A percentile compares a stretch with the other conserved stretches of the same genome.
These are phyloP conservation scores for Ctenosaura bakeri DNA, from an alignment of 2,797 vertebrate genomes.

Conservation along the genomic window DNA sequence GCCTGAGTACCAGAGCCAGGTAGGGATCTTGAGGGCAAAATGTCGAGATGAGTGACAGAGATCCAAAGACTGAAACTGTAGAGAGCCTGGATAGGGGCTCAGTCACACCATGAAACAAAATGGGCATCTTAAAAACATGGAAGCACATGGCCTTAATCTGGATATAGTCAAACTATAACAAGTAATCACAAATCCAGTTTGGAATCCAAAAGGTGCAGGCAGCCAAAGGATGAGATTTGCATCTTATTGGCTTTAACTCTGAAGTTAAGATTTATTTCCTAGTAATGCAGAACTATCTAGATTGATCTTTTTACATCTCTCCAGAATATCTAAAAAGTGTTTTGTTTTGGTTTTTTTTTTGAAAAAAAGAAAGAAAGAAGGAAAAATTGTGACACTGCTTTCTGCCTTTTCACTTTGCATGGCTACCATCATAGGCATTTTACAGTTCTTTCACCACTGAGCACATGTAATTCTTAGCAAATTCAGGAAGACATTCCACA, in stretches of 20 bases:
- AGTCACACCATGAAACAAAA: too few relatives aligned
- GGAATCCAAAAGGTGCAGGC: background rate
- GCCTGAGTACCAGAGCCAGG: too few relatives aligned
- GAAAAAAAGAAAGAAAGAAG: too few relatives aligned
- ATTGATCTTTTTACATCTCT: background rate
- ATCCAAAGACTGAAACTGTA: too few relatives aligned
- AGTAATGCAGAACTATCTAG: background rate
- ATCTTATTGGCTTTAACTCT: background rate
- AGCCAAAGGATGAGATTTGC: background rate
- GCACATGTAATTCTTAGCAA: background rate
- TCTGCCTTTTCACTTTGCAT: background rate
- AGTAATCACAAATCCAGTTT: background rate
- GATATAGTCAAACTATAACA: background rate
- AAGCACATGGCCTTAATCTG: background rate
- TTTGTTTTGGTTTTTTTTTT: too few relatives aligned
- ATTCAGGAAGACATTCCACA: background rate
- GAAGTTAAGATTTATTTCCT: background rate
- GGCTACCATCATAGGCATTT: background rate
- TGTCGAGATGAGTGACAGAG: too few relatives aligned
- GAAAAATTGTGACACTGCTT: background rate
- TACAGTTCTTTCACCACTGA: background rate
- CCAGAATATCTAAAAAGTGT: background rate
- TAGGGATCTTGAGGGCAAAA: too few relatives aligned
- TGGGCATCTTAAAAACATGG: background rate
- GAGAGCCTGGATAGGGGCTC: too few relatives aligned